Evolutionary conservation across 2,888 invertebrate genomes (phyloP).

Genomic region (Caenorhabditis uteleia): DNA sequence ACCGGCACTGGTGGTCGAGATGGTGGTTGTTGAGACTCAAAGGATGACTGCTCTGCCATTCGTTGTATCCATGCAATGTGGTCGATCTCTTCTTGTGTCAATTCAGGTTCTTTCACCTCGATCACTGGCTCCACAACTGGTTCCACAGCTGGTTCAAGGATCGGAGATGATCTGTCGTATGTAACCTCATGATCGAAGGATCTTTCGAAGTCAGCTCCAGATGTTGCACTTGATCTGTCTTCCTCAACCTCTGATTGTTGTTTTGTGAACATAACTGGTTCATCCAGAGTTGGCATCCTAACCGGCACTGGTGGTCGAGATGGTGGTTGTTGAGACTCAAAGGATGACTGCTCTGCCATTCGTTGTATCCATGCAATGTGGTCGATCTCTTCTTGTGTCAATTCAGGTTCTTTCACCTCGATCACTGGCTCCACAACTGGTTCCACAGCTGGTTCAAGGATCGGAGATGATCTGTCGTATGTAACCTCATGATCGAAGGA

Average conservation of each 20-base stretch:
- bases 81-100: slow-evolving; percentile 1
- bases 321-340: background rate
- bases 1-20: background rate
- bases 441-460: background rate
- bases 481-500: background rate
- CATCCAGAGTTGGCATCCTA: background rate
- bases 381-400: background rate
- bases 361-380: background rate
- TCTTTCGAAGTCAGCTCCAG: background rate
- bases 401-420: background rate
- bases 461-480: background rate
- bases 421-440: background rate
- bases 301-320: background rate
- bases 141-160: background rate
- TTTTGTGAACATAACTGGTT: background rate
- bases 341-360: background rate
- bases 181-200: background rate
- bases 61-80: background rate
- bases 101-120: background rate
- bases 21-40: background rate
- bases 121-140: background rate
- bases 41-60: background rate
- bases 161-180: background rate
- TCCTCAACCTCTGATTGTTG: background rate
- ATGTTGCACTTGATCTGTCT: background rate